Conservation (phyloP, 2,113 vertebrate species). For the Martes martes region DNA sequence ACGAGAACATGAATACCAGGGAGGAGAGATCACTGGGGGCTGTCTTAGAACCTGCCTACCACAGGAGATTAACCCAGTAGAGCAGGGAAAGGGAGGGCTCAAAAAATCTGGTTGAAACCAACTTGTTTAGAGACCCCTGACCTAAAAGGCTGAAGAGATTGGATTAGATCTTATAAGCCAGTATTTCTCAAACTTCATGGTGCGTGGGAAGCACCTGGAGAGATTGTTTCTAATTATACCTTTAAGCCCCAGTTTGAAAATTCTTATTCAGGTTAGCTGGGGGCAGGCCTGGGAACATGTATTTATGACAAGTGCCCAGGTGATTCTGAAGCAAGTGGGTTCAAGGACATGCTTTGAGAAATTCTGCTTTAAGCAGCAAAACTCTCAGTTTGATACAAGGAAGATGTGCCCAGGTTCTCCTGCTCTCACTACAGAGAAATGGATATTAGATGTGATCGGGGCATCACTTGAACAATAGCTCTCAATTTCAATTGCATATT, state of each 20-base stretch:
- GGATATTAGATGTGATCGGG: background rate
- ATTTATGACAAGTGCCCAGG: background rate
- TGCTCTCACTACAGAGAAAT: constrained; percentile 1
- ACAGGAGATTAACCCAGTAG: background rate
- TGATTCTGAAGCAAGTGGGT: background rate
- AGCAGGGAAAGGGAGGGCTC: background rate
- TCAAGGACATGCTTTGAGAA: background rate
- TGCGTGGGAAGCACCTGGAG: background rate
- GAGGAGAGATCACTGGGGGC: background rate
- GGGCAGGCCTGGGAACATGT: background rate
- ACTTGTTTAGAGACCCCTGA: background rate
- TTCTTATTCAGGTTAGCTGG: background rate
- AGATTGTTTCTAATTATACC: background rate
- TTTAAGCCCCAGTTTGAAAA: background rate
- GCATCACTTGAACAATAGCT: background rate
- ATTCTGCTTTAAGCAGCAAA: background rate
- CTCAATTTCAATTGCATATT: background rate
- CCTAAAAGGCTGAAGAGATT: background rate
- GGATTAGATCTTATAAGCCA: constrained; percentile 8
- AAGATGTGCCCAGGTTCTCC: background rate
- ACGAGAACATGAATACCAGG: background rate
- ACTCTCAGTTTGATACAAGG: background rate
- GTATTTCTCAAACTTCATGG: constrained; percentile 10
- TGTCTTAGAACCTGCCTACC: background rate
- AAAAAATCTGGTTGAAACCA: background rate